phyloP scores from a whole-genome alignment of 2,113 vertebrate species.

The Arvicanthis niloticus region DNA sequence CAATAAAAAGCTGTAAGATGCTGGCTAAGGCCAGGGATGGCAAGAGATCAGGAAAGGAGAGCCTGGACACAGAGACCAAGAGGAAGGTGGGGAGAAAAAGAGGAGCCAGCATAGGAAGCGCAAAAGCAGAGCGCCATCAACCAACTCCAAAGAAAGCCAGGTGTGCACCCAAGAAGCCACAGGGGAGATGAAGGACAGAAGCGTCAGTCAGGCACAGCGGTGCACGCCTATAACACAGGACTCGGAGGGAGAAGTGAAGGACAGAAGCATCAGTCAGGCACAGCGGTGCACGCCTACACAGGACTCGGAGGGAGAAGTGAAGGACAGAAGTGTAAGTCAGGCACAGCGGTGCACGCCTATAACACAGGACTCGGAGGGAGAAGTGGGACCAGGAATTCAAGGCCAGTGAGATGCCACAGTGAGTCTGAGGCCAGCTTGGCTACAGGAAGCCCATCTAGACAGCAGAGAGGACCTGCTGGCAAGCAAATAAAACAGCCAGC shows the following conservation, averaged over 20 bases:
- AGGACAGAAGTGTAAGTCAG: background rate
- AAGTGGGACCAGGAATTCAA: background rate
- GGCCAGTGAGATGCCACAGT: background rate
- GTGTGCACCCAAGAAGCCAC: background rate
- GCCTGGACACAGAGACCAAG: background rate
- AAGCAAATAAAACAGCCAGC: background rate
- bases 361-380: background rate
- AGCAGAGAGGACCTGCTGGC: background rate
- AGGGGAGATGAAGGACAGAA: background rate
- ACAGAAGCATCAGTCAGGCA: too few species aligned
- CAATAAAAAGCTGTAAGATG: background rate
- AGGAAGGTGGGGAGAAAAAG: background rate
- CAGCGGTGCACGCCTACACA: too few species aligned
- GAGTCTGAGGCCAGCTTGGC: background rate
- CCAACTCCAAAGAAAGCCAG: background rate
- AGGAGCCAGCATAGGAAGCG: background rate
- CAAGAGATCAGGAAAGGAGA: background rate
- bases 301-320: background rate
- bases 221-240: background rate
- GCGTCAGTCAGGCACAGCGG: too few species aligned
- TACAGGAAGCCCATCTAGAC: background rate
- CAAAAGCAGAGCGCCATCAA: background rate
- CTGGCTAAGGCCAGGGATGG: background rate
- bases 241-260: background rate
- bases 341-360: background rate